phyloP scores from a whole-genome alignment of 2,113 vertebrate genomes.

The Xenopus tropicalis region UCB_Xtro_10.0 CM004443.2:21086501-21087000 shows the following conservation, averaged over 20 bases:
- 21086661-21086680: constrained; percentile 99
- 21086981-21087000: too few relatives aligned
- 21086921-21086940: too few relatives aligned
- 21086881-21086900: too few relatives aligned
- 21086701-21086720: rapidly evolving
- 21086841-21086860: constrained; percentile 44
- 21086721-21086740: constrained; percentile 21
- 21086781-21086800: constrained; percentile 70
- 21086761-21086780: constrained; percentile 53
- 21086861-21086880: too few relatives aligned
- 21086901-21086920: too few relatives aligned
- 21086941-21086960: too few relatives aligned
- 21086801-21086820: constrained; percentile 66
- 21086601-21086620: constrained; percentile 95
- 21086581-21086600: constrained; percentile 94
- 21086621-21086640: constrained; percentile 86
- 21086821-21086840: constrained; percentile 55
- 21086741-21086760: constrained; percentile 37
- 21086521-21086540: too few relatives aligned
- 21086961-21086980: too few relatives aligned
- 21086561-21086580: constrained; percentile 96
- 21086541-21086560: constrained; percentile 11
- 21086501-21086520: too few relatives aligned
- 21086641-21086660: constrained; percentile 94
- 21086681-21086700: constrained; percentile 61